Percentiles rank a stretch among this genome's conserved stretches.
Conservation (phyloP, 2,797 vertebrate species). For the Amniataba percoides region DNA sequence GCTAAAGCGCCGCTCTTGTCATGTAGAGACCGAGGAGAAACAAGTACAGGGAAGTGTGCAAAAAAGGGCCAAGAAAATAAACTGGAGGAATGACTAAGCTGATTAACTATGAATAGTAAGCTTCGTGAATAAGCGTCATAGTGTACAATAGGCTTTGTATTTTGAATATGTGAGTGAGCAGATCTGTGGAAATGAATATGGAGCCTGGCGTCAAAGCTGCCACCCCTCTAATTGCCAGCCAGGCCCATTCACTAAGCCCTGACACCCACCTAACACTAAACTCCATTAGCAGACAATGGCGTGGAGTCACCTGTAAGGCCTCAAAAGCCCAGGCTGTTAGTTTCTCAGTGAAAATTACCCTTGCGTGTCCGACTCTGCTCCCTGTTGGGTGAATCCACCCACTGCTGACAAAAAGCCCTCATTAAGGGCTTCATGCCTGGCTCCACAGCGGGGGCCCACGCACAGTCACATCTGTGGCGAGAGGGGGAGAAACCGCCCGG, state of each 20-base stretch:
- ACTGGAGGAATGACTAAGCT: conserved; percentile 77
- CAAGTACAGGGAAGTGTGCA: conserved; percentile 59
- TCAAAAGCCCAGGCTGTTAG: conserved; percentile 62
- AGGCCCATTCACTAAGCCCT: conserved; percentile 55
- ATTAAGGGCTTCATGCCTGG: conserved; percentile 79
- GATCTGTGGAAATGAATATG: conserved; percentile 58
- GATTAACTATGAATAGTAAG: conserved; percentile 77
- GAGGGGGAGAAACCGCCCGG: conserved; percentile 52
- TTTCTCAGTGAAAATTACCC: conserved; percentile 68
- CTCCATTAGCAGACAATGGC: conserved; percentile 71
- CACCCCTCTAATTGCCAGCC: conserved; percentile 65
- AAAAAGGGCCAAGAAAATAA: conserved; percentile 68
- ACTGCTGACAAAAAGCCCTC: conserved; percentile 80
- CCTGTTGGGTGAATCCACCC: conserved; percentile 76
- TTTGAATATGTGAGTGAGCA: conserved; percentile 68
- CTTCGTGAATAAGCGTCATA: conserved; percentile 67
- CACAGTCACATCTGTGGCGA: conserved; percentile 66
- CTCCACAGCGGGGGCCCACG: conserved; percentile 78
- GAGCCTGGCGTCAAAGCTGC: conserved; percentile 57
- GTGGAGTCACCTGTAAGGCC: conserved; percentile 72
- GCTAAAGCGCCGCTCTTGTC: conserved; percentile 42
- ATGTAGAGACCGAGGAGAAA: conserved; percentile 51
- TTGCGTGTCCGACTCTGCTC: conserved; percentile 65
- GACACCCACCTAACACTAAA: conserved; percentile 63
- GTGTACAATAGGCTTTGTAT: conserved; percentile 74